Evolutionary conservation across 2,797 vertebrate genomes (phyloP), one percentile per base, ranked within the genome.

Genomic region (Pseudomugil gertrudae): DNA sequence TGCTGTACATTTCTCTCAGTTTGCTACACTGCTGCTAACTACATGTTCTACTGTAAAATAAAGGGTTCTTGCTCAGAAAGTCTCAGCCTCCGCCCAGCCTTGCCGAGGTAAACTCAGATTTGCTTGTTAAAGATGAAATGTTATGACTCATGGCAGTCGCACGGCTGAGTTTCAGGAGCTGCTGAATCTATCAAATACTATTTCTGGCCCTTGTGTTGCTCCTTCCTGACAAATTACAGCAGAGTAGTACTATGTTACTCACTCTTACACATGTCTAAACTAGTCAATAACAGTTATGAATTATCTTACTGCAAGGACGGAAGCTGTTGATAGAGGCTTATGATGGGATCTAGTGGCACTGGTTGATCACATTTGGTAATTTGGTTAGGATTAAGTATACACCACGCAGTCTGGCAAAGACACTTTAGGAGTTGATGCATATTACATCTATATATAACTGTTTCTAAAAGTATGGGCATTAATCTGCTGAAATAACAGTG

Each of bases 141-240:
- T 66, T 80, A 17, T 74, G 76, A 84, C 63, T 87, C 71, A 78
- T 64, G 63, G 67, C 63, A 54, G 55, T 62, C 64, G 67, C 73
- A 72, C 50, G 47, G 63, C 50, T 53, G 66, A 71, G 48, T 71
- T 63, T 74, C 57, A 66, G 72, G 60, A 66, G 60, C 60, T 54
- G 54, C 55, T 4, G 35, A 74, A 80, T 76, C 55, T 15, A 62
- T 75, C 47, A 64, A 68, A 65, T 53, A 55, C 69, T 59, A 62
- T 79, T 80, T 74, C 40, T 9, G 67, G 35, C 40, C n/a, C 9
- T 14, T 9, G 79, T 66, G 47, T 70, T 60, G 68, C 63, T 74
- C 70, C 35, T 57, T 77, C 10, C 50, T 72, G 74, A 76, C 68
- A 80, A 79, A 79, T 81, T 64, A 45, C 38, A 72, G 36, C 29